Percentiles rank a stretch among this genome's conserved stretches.
phyloP scores from a whole-genome alignment of 2,113 vertebrate species.

The Onychostoma macrolepis region DNA sequence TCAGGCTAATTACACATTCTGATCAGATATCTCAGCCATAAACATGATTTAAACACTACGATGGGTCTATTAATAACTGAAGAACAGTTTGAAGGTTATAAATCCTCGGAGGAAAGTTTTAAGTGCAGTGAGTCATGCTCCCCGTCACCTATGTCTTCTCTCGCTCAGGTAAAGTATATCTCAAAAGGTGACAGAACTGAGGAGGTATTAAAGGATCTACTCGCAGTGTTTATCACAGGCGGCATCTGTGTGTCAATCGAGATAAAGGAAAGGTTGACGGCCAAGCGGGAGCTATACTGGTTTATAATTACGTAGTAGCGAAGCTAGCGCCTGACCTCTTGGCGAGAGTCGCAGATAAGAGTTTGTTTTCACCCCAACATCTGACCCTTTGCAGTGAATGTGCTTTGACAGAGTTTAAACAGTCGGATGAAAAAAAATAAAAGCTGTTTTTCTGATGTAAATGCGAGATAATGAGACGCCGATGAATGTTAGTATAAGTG shows the following conservation, averaged over 20 bases:
- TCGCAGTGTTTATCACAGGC: constrained; percentile 21
- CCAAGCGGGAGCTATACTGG: neutral
- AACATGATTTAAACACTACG: constrained; percentile 16
- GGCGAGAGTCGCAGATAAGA: constrained; percentile 36
- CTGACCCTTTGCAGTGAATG: neutral
- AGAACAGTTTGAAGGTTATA: constrained; percentile 7
- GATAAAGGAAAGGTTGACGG: constrained; percentile 23
- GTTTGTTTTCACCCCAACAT: constrained; percentile 48
- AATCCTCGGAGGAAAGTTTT: constrained; percentile 16
- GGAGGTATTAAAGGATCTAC: constrained; percentile 19
- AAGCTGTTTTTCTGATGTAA: neutral
- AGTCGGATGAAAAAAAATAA: neutral
- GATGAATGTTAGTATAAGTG: too few relatives aligned
- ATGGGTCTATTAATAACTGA: constrained; percentile 18
- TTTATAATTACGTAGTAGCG: constrained; percentile 13
- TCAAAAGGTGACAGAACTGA: constrained; percentile 22
- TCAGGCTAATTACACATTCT: constrained; percentile 41
- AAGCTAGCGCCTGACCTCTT: constrained; percentile 31
- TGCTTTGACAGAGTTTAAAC: constrained; percentile 8
- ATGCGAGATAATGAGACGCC: neutral
- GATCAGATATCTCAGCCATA: constrained; percentile 24
- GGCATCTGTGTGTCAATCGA: neutral
- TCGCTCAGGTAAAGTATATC: constrained; percentile 8
- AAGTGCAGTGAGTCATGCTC: constrained; percentile 6
- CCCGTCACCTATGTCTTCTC: constrained; percentile 6